These are phyloP conservation scores for Kryphioiulus occultus DNA, from an alignment of 2,888 invertebrate genomes.

Conservation along the genomic window DNA sequence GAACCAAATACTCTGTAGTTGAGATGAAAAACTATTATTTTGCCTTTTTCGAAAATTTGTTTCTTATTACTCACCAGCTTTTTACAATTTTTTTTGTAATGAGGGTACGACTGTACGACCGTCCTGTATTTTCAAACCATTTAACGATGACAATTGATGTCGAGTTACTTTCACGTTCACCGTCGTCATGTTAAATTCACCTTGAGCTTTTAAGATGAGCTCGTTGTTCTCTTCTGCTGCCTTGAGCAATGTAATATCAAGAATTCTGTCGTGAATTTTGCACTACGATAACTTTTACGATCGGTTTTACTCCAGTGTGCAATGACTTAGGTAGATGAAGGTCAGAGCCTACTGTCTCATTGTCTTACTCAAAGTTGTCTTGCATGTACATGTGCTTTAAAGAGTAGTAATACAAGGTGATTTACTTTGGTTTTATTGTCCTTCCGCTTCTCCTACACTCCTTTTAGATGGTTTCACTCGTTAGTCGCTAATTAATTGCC, in stretches of 20 bases:
- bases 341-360: background rate
- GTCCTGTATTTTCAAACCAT: background rate
- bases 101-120: too few species aligned
- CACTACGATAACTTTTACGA: background rate
- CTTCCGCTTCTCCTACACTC: background rate
- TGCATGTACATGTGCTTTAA: background rate
- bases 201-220: background rate
- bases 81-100: too few species aligned
- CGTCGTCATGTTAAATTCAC: background rate
- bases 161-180: background rate
- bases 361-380: background rate
- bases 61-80: too few species aligned
- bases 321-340: background rate
- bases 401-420: background rate
- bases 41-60: too few species aligned
- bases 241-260: background rate
- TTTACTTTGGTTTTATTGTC: constrained; percentile 17
- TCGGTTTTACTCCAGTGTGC: background rate
- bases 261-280: background rate
- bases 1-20: too few species aligned
- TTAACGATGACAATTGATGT: background rate
- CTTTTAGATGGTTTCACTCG: background rate
- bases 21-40: too few species aligned
- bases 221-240: background rate
- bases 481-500: background rate